Evolutionary conservation across 2,113 vertebrate species (phyloP).

Genomic region (Otus sunia): DNA sequence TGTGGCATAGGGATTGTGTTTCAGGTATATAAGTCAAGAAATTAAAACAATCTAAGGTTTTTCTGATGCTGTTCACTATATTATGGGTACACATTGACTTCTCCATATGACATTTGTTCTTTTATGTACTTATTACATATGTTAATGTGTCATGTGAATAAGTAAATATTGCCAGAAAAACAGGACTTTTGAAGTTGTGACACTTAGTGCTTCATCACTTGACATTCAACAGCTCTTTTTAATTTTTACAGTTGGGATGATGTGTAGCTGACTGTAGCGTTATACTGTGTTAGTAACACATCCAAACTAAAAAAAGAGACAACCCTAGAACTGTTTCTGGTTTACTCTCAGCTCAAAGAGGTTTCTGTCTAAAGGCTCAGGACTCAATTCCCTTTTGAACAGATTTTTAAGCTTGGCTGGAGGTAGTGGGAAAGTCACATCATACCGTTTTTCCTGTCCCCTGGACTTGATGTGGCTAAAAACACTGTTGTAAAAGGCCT

Average conservation of each 20-base stretch:
- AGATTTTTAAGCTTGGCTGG: conserved; percentile 4
- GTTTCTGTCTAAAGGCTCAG: conserved; percentile 25
- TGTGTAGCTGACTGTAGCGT: conserved; percentile 67
- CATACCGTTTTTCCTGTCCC: neutral
- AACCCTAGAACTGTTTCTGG: conserved; percentile 38
- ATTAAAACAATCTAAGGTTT: neutral
- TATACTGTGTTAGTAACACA: conserved; percentile 67
- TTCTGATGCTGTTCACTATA: neutral
- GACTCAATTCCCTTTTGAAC: conserved; percentile 18
- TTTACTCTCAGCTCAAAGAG: conserved; percentile 41
- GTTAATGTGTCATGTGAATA: conserved; percentile 67
- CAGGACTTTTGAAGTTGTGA: conserved; percentile 65
- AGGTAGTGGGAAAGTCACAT: neutral
- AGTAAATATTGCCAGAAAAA: conserved; percentile 70
- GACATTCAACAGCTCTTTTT: conserved; percentile 69
- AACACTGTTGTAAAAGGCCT: neutral
- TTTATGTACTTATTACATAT: conserved; percentile 69
- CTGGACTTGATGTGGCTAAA: neutral
- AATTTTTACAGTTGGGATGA: conserved; percentile 71
- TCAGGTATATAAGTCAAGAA: conserved; percentile 7
- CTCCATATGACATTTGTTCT: conserved; percentile 67
- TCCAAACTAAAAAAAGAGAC: conserved; percentile 67
- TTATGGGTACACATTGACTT: conserved; percentile 4
- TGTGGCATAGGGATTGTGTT: neutral
- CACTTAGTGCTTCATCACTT: conserved; percentile 63